Conservation (phyloP, 2,797 vertebrate genomes). For the Tadarida brasiliensis region DNA sequence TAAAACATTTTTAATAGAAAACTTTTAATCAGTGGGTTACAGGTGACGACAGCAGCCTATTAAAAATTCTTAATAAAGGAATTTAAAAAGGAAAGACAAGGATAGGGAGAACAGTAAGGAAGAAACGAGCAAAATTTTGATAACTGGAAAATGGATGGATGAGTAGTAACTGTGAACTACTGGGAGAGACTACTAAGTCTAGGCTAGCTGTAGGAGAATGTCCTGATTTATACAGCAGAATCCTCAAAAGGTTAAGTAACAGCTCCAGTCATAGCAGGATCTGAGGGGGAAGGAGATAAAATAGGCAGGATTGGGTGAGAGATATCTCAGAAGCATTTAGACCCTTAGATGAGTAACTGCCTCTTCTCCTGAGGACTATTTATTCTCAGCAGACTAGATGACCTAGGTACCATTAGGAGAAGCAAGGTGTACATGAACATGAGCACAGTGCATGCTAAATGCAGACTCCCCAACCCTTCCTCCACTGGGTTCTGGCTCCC, state of each 20-base stretch:
- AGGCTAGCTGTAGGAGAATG: neutral
- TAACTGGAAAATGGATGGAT: neutral
- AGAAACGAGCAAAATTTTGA: slow-evolving; percentile 26
- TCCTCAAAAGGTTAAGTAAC: slow-evolving; percentile 9
- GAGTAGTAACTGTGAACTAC: slow-evolving; percentile 22
- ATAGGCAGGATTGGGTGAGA: neutral
- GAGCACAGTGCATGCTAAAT: neutral
- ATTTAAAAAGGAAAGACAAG: neutral
- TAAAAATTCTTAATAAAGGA: neutral
- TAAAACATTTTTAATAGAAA: neutral
- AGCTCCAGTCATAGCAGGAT: neutral
- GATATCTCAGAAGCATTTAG: neutral
- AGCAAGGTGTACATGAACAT: neutral
- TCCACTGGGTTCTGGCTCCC: neutral
- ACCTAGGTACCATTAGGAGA: neutral
- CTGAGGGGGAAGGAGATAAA: neutral
- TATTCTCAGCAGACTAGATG: neutral
- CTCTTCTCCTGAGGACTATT: neutral
- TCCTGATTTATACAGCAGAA: neutral
- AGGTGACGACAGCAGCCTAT: neutral
- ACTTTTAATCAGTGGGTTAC: neutral
- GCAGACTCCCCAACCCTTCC: neutral
- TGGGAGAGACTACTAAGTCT: slow-evolving; percentile 32
- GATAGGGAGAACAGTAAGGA: neutral
- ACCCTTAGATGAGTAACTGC: neutral